Conservation (phyloP, 2,888 invertebrate genomes). For the Elmis aenea region DNA sequence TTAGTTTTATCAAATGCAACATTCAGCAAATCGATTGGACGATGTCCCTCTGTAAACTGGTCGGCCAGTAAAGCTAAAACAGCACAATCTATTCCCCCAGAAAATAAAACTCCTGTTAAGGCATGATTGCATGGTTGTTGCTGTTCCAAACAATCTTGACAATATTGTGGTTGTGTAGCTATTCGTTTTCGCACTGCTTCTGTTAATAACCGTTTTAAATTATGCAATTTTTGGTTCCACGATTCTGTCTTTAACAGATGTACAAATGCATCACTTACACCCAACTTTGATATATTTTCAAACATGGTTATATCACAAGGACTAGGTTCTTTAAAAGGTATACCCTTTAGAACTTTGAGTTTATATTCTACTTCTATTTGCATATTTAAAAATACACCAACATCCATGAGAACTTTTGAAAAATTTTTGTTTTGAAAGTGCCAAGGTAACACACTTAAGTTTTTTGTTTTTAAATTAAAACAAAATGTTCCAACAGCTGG, state of each 20-base stretch:
- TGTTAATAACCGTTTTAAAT: slow-evolving; percentile 52
- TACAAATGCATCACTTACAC: slow-evolving; percentile 40
- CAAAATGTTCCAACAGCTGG: slow-evolving; percentile 60
- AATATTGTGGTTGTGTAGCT: slow-evolving; percentile 56
- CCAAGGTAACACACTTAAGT: slow-evolving; percentile 48
- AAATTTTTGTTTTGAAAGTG: slow-evolving; percentile 37
- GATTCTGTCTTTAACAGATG: slow-evolving; percentile 32
- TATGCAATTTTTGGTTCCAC: slow-evolving; percentile 44
- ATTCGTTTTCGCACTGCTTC: slow-evolving; percentile 58
- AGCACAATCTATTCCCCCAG: slow-evolving; percentile 96
- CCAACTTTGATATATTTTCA: slow-evolving; percentile 28
- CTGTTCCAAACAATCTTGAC: slow-evolving; percentile 53
- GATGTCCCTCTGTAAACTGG: slow-evolving; percentile 57
- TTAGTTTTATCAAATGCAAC: slow-evolving; percentile 78
- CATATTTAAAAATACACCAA: slow-evolving; percentile 38
- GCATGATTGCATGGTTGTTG: slow-evolving; percentile 42
- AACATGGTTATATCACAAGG: slow-evolving; percentile 23
- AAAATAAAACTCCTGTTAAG: slow-evolving; percentile 69
- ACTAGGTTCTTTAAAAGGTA: slow-evolving; percentile 24
- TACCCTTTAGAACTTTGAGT: slow-evolving; percentile 14
- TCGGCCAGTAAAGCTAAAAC: slow-evolving; percentile 78
- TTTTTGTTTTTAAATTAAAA: slow-evolving; percentile 44
- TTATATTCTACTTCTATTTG: slow-evolving; percentile 7
- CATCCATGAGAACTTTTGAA: slow-evolving; percentile 35
- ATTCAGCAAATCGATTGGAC: slow-evolving; percentile 86